Base-by-base conservation (phyloP, 1,140 invertebrate genomes). In the Caenorhabditis tropicalis region DNA sequence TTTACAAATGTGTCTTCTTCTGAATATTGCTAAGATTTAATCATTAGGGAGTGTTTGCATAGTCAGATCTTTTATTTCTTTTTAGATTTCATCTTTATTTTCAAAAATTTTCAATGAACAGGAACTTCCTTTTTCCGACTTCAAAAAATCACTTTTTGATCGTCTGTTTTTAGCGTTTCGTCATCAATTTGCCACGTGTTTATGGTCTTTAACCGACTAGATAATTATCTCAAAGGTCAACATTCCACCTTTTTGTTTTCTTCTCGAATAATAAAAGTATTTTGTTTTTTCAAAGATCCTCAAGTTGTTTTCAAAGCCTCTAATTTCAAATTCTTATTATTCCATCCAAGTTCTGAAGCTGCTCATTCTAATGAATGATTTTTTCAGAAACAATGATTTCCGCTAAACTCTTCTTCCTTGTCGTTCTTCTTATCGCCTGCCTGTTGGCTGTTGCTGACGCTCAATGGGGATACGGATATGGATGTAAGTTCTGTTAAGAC, bases 391-490 rank as follows among this genome's bases (percentile, higher is more conserved):
- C 27, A 33, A 74, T 74, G 65, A 74, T 74, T 74, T 74, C 65
- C 65, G 33, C 36, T 6, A 74, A 74, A n/a, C 65, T 74, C 36
- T 74, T 74, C 65, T 74, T 74, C 36, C 33, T 74, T 15, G 65
- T 74, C 65, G 27, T 74, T 31, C 65, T 74, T 31, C 65, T 74
- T 36, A 24, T 74, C 21, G 65, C 65, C 3, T 74, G 65, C 10
- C 65, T 74, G 1, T 7, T 74, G 33, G 65, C 65, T 24, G 65
- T 74, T 7, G 36, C 65, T 43, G 65, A 74, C 1, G 65, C 65
- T 46, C 65, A 74, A 74, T 74, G 65, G 65, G 65, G 65, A 43
- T 74, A 74, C n/a, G 65, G 65, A 74, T 74, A 74, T 74, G 65
- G 65, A 74, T 74, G 65, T 74, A 74, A 74, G 65, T 19, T 43